phyloP scores from a whole-genome alignment of 2,888 invertebrate genomes.

The Drosophila anomelani region DNA sequence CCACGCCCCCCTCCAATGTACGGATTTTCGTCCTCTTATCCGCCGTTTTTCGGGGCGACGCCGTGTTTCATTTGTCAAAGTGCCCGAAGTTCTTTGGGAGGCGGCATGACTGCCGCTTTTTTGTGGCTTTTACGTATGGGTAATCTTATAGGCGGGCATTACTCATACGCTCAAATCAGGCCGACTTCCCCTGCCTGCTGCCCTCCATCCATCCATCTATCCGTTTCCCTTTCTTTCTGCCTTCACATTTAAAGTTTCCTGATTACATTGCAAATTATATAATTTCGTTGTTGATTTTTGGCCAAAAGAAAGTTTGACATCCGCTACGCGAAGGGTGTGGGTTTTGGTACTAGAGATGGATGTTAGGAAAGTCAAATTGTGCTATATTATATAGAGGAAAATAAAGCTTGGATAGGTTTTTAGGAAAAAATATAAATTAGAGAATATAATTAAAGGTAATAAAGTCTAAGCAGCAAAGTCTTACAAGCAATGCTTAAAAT shows the following conservation, averaged over 20 bases:
- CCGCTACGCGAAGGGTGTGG: not conserved
- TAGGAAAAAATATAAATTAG: not conserved
- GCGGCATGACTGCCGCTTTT: constrained; percentile 66
- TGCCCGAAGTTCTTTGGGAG: constrained; percentile 54
- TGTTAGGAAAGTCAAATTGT: not conserved
- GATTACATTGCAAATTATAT: constrained; percentile 80
- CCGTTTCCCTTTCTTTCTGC: not conserved
- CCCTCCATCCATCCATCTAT: not conserved
- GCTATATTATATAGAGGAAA: no score
- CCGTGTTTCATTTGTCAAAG: constrained; percentile 77
- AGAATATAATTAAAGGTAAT: not conserved
- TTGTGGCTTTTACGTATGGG: constrained; percentile 74
- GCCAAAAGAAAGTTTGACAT: constrained; percentile 46
- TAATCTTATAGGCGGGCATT: constrained; percentile 77
- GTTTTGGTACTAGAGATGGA: not conserved
- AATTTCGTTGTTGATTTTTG: constrained; percentile 74
- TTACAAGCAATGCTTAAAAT: not conserved
- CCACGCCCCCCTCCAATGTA: constrained; percentile 12
- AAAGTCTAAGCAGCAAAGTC: no score
- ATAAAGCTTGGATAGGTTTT: not conserved
- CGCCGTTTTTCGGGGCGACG: constrained; percentile 42
- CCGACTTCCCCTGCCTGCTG: not conserved
- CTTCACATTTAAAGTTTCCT: constrained; percentile 70
- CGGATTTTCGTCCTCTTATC: constrained; percentile 26
- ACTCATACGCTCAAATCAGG: constrained; percentile 73